phyloP scores from a whole-genome alignment of 2,113 vertebrate genomes.

The Aythya baeri region DNA sequence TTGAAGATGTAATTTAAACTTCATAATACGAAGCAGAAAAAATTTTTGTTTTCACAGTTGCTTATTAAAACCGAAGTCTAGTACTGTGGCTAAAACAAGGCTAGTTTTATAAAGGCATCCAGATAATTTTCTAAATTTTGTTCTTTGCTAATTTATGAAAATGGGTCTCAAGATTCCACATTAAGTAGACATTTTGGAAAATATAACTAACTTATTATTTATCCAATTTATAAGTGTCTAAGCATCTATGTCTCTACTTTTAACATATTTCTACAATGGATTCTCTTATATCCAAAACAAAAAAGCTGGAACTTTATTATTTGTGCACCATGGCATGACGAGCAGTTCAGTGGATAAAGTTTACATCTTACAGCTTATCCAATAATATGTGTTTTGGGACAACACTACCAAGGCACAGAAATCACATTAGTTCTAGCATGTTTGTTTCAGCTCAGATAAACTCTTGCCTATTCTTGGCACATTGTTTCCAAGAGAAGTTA shows the following conservation, averaged over 20 bases:
- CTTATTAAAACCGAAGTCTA: background rate
- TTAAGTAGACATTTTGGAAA: background rate
- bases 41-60: background rate
- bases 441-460: constrained; percentile 14
- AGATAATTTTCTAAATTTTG: background rate
- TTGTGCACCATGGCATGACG: background rate
- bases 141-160: background rate
- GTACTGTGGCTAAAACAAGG: background rate
- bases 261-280: background rate
- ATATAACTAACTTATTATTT: background rate
- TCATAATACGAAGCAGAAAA: background rate
- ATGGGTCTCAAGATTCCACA: background rate
- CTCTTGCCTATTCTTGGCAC: constrained; percentile 22
- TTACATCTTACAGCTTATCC: background rate
- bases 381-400: background rate
- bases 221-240: background rate
- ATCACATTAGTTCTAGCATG: background rate
- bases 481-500: constrained; percentile 23
- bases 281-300: background rate
- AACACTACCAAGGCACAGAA: background rate
- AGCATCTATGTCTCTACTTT: background rate
- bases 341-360: background rate
- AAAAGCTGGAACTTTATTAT: background rate
- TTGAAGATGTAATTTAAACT: background rate
- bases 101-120: background rate